Conservation (phyloP, 2,888 invertebrate genomes). For the Ischnura elegans region DNA sequence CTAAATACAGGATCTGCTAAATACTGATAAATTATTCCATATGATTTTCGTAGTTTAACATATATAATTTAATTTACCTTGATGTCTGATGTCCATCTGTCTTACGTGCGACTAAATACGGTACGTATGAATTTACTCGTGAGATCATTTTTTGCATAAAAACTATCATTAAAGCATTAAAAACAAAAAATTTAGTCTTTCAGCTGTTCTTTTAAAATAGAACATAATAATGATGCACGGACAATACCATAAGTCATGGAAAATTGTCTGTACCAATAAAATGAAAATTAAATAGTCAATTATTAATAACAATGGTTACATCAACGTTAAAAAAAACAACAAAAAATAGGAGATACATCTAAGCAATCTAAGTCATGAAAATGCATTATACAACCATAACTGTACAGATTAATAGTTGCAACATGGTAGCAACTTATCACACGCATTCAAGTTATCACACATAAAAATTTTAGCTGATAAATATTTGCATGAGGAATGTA, state of each 20-base stretch:
- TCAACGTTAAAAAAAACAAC: neutral
- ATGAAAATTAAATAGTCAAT: neutral
- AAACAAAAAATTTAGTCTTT: slow-evolving; percentile 44
- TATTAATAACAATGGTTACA: neutral
- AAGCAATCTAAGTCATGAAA: slow-evolving; percentile 23
- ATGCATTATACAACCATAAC: slow-evolving; percentile 28
- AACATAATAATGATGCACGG: neutral
- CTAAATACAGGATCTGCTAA: too few species aligned
- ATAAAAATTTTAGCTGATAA: slow-evolving; percentile 30
- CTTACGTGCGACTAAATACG: too few species aligned
- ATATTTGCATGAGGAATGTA: slow-evolving; percentile 57
- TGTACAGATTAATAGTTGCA: neutral
- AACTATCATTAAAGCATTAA: neutral
- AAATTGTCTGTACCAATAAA: neutral
- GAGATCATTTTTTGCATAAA: slow-evolving; percentile 37
- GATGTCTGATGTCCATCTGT: too few species aligned
- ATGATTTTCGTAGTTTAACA: too few species aligned
- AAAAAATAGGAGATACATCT: neutral
- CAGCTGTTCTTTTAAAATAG: neutral
- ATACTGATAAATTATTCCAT: too few species aligned
- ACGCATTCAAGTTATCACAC: slow-evolving; percentile 14
- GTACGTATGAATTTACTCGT: neutral
- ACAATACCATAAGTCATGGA: neutral
- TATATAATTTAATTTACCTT: too few species aligned
- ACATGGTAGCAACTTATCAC: slow-evolving; percentile 28